Evolutionary conservation across 2,797 vertebrate genomes (phyloP), one percentile per base, ranked within the genome.

Genomic region (Emydoidea blandingii): DNA sequence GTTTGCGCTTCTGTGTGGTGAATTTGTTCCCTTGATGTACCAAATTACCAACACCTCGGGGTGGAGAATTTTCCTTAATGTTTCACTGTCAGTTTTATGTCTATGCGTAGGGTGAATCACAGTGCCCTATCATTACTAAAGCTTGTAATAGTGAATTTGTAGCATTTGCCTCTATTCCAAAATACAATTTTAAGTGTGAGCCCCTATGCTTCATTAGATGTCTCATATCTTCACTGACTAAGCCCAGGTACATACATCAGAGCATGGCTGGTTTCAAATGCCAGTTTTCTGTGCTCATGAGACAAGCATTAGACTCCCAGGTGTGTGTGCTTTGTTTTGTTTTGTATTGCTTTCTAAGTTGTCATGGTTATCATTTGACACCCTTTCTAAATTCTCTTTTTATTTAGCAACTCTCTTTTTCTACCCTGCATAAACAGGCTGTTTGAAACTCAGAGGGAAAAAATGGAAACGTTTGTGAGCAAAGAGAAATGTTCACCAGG

Each of bases 361-460:
- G 97, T 97, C 97, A 97, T 97, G 96, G 96, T 95, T 98, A 97
- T 98, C 95, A 92, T 90, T 65, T 94, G 84, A 97, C 86, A 97
- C 89, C 76, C 91, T 97, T 91, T 97, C 91, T 94, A 97, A 97
- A 97, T 94, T 94, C 56, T 96, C 79, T 97, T 95, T 92, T 81
- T 82, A 21, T 95, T 96, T 97, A 96, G 96, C 87, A 96, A 94
- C 62, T 52, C 81, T 95, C 81, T 91, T 96, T 96, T 97, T 90
- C 74, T 87, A 84, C 88, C 83, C 89, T 87, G 54, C 94, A 94
- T 96, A 95, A 97, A 97, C 86, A 97, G 82, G n/a, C 83, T 96
- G 72, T 82, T 97, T 95, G 53, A 96, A 97, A 96, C 78, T 87
- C 15, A 81, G 47, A 96, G n/a, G 54, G 12, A 59, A 62, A 12